Evolutionary conservation across 2,113 vertebrate genomes (phyloP).

Genomic region (Hippoglossus stenolepis): DNA sequence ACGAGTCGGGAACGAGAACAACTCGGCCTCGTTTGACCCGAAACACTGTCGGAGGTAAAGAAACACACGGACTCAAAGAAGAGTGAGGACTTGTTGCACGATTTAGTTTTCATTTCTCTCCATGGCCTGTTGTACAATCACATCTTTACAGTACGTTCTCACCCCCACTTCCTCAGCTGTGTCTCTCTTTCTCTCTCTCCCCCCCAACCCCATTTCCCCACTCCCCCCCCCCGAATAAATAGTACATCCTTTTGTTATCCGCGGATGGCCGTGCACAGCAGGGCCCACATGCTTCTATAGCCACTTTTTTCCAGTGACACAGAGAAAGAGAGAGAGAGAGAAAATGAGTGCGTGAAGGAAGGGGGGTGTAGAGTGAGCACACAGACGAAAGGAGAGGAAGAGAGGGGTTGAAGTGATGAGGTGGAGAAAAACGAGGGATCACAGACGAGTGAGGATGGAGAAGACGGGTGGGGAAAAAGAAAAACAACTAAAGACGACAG

Average conservation of each 20-base stretch:
- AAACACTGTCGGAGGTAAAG: not conserved
- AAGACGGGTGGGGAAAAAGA: conserved; percentile 8
- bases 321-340: conserved; percentile 7
- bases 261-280: conserved; percentile 76
- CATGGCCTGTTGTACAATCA: conserved; percentile 70
- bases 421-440: not conserved
- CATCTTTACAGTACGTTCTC: conserved; percentile 77
- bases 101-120: conserved; percentile 75
- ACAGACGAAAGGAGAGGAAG: conserved; percentile 16
- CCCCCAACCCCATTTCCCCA: not conserved
- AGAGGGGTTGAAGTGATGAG: not conserved
- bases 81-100: conserved; percentile 39
- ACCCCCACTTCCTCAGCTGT: conserved; percentile 15
- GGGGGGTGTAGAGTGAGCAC: not conserved
- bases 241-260: conserved; percentile 62
- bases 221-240: conserved; percentile 71
- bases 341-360: not conserved
- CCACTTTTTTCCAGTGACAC: conserved; percentile 32
- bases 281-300: conserved; percentile 63
- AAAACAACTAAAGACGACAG: conserved; percentile 8
- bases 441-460: conserved; percentile 1
- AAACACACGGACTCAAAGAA: conserved; percentile 35
- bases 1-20: too few species aligned
- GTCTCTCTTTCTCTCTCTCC: conserved; percentile 21
- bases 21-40: not conserved